phyloP scores from a whole-genome alignment of 1,140 invertebrate species.

The Pseudomyrmex gracilis region DNA sequence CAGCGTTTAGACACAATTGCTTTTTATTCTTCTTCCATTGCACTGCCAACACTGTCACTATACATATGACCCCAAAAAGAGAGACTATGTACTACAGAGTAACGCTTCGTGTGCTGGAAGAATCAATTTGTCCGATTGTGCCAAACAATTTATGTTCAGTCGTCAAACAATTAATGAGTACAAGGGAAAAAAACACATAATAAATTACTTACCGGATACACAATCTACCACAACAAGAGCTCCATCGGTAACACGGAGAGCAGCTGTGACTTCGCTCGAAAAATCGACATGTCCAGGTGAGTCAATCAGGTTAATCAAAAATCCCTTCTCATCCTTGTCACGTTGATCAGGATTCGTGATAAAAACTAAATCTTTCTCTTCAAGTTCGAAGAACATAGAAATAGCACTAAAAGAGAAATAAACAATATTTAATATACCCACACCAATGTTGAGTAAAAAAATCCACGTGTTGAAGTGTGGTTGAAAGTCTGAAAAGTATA shows the following conservation, averaged over 20 bases:
- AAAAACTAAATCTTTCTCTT: slow-evolving; percentile 96
- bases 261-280: slow-evolving; percentile 99
- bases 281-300: slow-evolving; percentile 99
- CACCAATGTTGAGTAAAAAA: neutral
- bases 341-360: slow-evolving; percentile 95
- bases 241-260: slow-evolving; percentile 99
- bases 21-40: slow-evolving; percentile 85
- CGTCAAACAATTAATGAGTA: neutral
- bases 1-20: slow-evolving; percentile 86
- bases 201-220: slow-evolving; percentile 93
- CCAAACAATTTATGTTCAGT: neutral
- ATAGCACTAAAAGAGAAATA: slow-evolving; percentile 92
- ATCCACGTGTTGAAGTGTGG: slow-evolving; percentile 8
- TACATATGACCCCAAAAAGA: slow-evolving; percentile 68
- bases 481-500: neutral
- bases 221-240: slow-evolving; percentile 99
- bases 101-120: slow-evolving; percentile 86
- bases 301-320: slow-evolving; percentile 99
- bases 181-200: neutral
- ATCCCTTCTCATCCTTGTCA: slow-evolving; percentile 96
- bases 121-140: neutral
- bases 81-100: slow-evolving; percentile 80
- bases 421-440: neutral
- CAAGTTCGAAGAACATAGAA: slow-evolving; percentile 99
- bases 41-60: slow-evolving; percentile 85